Conservation (phyloP, 2,113 vertebrate genomes). For the Etheostoma spectabile region DNA sequence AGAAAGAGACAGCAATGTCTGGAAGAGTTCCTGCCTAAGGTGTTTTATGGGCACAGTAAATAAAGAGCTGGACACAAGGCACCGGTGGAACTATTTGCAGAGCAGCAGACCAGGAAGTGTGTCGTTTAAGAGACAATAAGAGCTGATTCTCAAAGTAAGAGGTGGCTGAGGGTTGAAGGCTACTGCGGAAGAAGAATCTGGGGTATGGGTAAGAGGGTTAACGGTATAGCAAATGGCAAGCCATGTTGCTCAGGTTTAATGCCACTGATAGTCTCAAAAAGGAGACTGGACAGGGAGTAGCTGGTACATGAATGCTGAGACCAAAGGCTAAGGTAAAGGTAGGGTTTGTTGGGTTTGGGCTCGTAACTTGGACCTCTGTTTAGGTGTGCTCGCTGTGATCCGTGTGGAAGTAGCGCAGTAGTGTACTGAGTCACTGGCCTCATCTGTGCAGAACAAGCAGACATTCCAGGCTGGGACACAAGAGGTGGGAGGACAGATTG, state of each 20-base stretch:
- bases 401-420: slow-evolving; percentile 52
- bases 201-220: slow-evolving; percentile 3
- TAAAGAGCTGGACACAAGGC: slow-evolving; percentile 46
- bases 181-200: not conserved
- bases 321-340: not conserved
- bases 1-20: slow-evolving; percentile 61
- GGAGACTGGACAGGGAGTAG: not conserved
- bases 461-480: slow-evolving; percentile 73
- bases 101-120: slow-evolving; percentile 40
- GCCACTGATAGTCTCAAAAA: not conserved
- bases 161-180: slow-evolving; percentile 14
- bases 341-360: not conserved
- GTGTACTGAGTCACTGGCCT: slow-evolving; percentile 75
- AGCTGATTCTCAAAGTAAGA: slow-evolving; percentile 36
- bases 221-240: slow-evolving; percentile 19
- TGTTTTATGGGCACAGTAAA: slow-evolving; percentile 68
- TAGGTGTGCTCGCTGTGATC: slow-evolving; percentile 6
- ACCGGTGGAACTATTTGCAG: slow-evolving; percentile 44
- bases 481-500: slow-evolving; percentile 76
- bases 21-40: slow-evolving; percentile 52
- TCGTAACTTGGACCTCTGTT: slow-evolving; percentile 19
- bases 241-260: slow-evolving; percentile 13
- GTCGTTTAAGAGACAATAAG: slow-evolving; percentile 56
- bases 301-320: not conserved
- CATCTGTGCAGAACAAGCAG: slow-evolving; percentile 50